Evolutionary conservation across 2,888 invertebrate species (phyloP).

Genomic region (Zygaena filipendulae): DNA sequence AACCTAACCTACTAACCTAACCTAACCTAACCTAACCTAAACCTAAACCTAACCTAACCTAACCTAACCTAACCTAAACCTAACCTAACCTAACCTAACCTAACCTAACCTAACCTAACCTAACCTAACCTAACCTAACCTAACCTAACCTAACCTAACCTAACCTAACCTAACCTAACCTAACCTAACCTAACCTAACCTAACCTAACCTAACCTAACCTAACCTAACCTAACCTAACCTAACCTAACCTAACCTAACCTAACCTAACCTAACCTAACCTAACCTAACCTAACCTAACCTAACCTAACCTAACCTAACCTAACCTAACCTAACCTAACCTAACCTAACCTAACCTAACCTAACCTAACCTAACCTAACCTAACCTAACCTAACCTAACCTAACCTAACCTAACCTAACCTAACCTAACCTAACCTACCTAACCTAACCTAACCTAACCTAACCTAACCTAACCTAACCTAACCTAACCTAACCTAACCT

Average conservation of each 20-base stretch:
- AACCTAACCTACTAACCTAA: conserved; percentile 11
- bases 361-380: conserved; percentile 18
- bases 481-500: conserved; percentile 23
- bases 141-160: conserved; percentile 15
- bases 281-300: conserved; percentile 15
- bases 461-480: conserved; percentile 23
- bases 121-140: conserved; percentile 14
- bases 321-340: conserved; percentile 15
- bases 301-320: conserved; percentile 16
- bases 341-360: conserved; percentile 16
- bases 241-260: conserved; percentile 12
- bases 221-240: conserved; percentile 15
- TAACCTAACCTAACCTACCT: too few species aligned
- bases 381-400: conserved; percentile 18
- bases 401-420: conserved; percentile 20
- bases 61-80: conserved; percentile 18
- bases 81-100: conserved; percentile 15
- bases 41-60: conserved; percentile 17
- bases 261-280: conserved; percentile 19
- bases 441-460: conserved; percentile 23
- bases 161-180: conserved; percentile 17
- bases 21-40: conserved; percentile 14
- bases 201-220: conserved; percentile 16
- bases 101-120: conserved; percentile 15
- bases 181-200: conserved; percentile 18